Conservation (phyloP, 1,140 invertebrate genomes). For the Anastrepha ludens region DNA sequence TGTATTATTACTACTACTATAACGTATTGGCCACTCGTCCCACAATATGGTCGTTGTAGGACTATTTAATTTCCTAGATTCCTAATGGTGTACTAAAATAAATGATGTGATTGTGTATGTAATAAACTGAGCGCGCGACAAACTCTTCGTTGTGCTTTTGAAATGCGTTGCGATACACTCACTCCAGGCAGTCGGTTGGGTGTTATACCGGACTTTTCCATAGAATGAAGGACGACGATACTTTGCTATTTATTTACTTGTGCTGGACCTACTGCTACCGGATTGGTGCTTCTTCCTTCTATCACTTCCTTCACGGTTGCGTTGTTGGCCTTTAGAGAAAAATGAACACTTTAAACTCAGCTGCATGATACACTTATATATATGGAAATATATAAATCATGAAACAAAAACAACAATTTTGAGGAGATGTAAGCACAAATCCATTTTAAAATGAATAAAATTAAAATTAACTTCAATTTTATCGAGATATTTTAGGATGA, state of each 20-base stretch:
- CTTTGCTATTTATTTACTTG: conserved; percentile 20
- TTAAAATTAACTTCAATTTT: no score
- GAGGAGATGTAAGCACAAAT: no score
- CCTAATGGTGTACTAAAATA: conserved; percentile 33
- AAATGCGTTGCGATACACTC: conserved; percentile 26
- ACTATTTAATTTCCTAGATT: conserved; percentile 23
- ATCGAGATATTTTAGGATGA: no score
- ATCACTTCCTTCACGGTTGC: conserved; percentile 13
- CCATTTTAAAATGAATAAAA: no score
- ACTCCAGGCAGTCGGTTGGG: background rate
- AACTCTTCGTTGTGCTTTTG: conserved; percentile 49
- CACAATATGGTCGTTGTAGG: background rate
- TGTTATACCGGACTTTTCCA: no score
- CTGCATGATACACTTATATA: background rate
- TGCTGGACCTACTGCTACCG: conserved; percentile 37
- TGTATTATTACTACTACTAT: background rate
- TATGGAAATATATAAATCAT: no score
- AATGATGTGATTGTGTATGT: background rate
- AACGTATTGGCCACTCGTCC: conserved; percentile 5
- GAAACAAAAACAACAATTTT: no score
- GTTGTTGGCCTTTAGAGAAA: conserved; percentile 18
- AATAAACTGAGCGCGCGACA: conserved; percentile 39
- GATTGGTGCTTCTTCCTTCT: conserved; percentile 43
- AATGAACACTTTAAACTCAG: background rate
- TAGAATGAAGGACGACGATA: background rate